Evolutionary conservation across 2,113 vertebrate genomes (phyloP).

Genomic region (Oryzias melastigma): DNA sequence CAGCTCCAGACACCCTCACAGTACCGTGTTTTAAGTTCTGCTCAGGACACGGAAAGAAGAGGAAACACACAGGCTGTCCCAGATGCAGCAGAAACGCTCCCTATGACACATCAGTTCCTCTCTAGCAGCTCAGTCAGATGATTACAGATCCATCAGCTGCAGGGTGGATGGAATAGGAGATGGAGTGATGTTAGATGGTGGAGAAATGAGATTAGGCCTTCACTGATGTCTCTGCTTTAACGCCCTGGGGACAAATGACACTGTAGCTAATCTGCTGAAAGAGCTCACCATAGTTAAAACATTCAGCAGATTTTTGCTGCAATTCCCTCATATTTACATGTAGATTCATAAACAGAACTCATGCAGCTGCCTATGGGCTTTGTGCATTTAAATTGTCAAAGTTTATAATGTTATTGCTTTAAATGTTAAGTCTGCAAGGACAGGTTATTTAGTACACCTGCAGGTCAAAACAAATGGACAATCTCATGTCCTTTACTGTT

Average conservation of each 20-base stretch:
- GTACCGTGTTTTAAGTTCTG: slow-evolving; percentile 8
- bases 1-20: slow-evolving; percentile 41
- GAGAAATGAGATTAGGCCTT: slow-evolving; percentile 44
- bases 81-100: slow-evolving; percentile 18
- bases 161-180: neutral
- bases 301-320: slow-evolving; percentile 5
- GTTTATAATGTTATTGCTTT: no score
- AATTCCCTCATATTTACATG: no score
- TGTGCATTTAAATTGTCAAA: no score
- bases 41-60: slow-evolving; percentile 14
- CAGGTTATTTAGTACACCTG: no score
- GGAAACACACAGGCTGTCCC: neutral
- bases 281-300: slow-evolving; percentile 56
- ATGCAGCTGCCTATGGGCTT: no score
- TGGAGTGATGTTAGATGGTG: slow-evolving; percentile 16
- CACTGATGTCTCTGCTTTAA: slow-evolving; percentile 33
- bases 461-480: no score
- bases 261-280: slow-evolving; percentile 49
- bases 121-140: neutral
- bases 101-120: slow-evolving; percentile 13
- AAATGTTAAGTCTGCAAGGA: no score
- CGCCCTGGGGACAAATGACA: slow-evolving; percentile 44
- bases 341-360: no score
- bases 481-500: no score
- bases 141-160: neutral